Conservation (phyloP, 2,797 vertebrate genomes). For the Forpus xanthops region DNA sequence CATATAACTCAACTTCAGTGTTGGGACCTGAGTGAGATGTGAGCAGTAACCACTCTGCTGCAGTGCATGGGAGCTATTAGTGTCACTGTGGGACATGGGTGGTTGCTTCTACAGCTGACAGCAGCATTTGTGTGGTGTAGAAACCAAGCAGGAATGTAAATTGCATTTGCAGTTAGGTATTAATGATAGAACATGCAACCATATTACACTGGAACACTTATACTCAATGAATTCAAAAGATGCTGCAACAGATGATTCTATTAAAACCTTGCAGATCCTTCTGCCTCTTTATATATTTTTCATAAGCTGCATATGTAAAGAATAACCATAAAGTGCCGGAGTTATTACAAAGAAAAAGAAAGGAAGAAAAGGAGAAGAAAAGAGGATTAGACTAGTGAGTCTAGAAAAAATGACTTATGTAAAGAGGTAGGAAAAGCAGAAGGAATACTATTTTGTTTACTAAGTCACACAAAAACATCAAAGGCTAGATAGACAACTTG, state of each 20-base stretch:
- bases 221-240: not conserved
- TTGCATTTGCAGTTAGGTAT: not conserved
- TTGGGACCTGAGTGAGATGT: not conserved
- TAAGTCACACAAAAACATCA: not conserved
- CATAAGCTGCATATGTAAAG: not conserved
- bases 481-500: not conserved
- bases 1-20: not conserved
- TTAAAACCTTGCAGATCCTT: not conserved
- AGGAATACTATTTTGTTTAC: not conserved
- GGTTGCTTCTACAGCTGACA: accelerated
- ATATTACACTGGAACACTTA: not conserved
- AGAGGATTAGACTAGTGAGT: not conserved
- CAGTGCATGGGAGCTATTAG: accelerated
- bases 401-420: not conserved
- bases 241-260: not conserved
- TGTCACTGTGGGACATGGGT: accelerated
- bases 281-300: not conserved
- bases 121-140: not conserved
- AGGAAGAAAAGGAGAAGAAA: not conserved
- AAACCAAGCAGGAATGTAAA: not conserved
- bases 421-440: not conserved
- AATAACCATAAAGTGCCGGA: not conserved
- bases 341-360: not conserved
- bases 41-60: not conserved
- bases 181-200: not conserved